Evolutionary conservation across 2,888 invertebrate genomes (phyloP), one percentile per base, ranked within the genome.

Genomic region (Hyposoter didymator): DNA sequence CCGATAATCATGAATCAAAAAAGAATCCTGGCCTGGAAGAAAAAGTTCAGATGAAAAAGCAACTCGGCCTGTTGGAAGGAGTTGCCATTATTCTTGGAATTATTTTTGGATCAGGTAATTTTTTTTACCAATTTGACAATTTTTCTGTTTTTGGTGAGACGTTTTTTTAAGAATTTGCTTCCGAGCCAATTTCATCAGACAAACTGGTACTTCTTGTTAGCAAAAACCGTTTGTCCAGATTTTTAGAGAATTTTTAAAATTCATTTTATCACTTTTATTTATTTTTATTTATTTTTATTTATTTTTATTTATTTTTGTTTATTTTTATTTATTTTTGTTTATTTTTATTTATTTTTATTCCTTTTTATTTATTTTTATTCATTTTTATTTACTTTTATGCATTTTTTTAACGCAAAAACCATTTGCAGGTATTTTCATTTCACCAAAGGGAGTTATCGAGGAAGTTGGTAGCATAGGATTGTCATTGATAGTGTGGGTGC

Each of bases 21-120:
- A 19, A 17, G 3, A 45, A 14, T 32, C 39, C 78, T 12, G 52
- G 47, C 8, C 72, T 64, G n/a, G 82, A 87, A 28, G 95, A 95
- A 84, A 96, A 95, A 94, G 96, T 97, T 22, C 96, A 96, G 92
- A 96, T 99, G 95, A 97, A 98, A 91, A 98, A 98, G 93, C 97
- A 98, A 92, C 95, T 99, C 22, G 98, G 98, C 0, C 94, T 99
- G 67, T 94, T 98, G 8, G 98, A 98, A 95, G 99, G 99, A 12
- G 97, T 99, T 22, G 98, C 98, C 49, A 98, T 99, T 88, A 99
- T 99, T 91, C 95, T 99, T 85, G 99, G 99, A 81, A 97, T 98
- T 79, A 99, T 99, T 90, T 97, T 98, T 91, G 99, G 99, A 19
- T 99, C 99, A 88, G 97, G 97, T 95, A 93, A 90, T 43, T 32